phyloP scores from a whole-genome alignment of 2,888 invertebrate species.

The Spilarctia lutea region DNA sequence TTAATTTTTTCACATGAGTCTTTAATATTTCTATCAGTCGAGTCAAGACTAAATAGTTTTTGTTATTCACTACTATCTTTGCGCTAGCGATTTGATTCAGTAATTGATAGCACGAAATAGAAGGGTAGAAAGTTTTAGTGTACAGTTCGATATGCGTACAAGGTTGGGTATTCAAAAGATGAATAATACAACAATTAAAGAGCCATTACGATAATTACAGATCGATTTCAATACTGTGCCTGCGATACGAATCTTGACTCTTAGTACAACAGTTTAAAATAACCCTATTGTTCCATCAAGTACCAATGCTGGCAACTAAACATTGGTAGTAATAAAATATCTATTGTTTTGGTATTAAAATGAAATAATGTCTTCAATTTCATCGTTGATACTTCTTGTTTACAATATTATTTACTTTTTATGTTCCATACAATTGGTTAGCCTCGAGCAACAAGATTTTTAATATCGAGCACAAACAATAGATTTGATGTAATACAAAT shows the following conservation, averaged over 20 bases:
- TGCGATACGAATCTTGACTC: too few species aligned
- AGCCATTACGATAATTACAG: too few species aligned
- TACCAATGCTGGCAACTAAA: background rate
- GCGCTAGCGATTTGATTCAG: background rate
- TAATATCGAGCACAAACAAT: constrained; percentile 2
- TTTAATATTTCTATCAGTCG: background rate
- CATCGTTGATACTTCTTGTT: constrained; percentile 5
- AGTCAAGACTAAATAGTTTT: background rate
- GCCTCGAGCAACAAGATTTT: background rate
- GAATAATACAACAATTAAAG: too few species aligned
- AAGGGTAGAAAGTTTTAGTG: background rate
- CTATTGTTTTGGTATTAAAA: background rate
- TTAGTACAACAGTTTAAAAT: background rate
- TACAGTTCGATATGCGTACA: background rate
- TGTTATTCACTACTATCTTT: background rate
- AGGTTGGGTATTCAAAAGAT: too few species aligned
- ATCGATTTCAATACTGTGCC: too few species aligned
- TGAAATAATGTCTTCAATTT: constrained; percentile 2
- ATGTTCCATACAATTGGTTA: constrained; percentile 2
- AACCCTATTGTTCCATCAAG: background rate
- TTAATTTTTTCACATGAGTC: background rate
- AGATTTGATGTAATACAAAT: background rate
- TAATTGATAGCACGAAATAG: background rate
- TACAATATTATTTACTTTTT: background rate
- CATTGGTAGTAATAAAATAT: background rate